Conservation (phyloP, 2,797 vertebrate species). For the Lithobates pipiens region DNA sequence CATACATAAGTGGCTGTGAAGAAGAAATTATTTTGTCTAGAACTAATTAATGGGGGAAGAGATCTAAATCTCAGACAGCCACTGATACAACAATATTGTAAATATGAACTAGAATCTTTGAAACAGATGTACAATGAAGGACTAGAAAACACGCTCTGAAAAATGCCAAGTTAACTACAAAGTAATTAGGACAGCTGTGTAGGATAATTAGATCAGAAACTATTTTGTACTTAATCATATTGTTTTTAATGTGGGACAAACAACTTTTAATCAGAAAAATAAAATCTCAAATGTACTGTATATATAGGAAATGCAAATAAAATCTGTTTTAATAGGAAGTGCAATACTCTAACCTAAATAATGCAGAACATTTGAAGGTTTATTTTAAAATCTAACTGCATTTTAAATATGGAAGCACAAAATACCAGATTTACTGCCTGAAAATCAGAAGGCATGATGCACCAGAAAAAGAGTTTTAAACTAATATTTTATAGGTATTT, state of each 20-base stretch:
- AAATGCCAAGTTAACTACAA: conserved; percentile 62
- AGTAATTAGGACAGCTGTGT: conserved; percentile 41
- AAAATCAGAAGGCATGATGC: too few species aligned
- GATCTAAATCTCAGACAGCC: conserved; percentile 59
- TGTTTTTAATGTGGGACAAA: conserved; percentile 62
- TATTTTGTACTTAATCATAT: conserved; percentile 62
- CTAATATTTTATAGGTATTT: too few species aligned
- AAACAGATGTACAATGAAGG: conserved; percentile 50
- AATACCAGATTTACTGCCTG: neutral
- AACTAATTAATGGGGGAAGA: conserved; percentile 64
- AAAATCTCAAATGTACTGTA: conserved; percentile 19
- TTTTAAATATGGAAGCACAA: neutral
- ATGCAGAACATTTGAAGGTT: neutral
- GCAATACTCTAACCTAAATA: conserved; percentile 38
- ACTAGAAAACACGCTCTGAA: conserved; percentile 56
- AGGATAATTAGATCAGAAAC: conserved; percentile 64
- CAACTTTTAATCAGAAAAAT: conserved; percentile 59
- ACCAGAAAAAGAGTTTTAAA: too few species aligned
- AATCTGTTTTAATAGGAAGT: conserved; percentile 32
- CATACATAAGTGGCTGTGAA: conserved; percentile 44
- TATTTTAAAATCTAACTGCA: neutral
- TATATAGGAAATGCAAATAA: conserved; percentile 52
- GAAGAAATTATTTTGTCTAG: conserved; percentile 44
- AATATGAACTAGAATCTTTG: conserved; percentile 40
- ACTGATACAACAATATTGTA: conserved; percentile 55